phyloP scores from a whole-genome alignment of 2,888 invertebrate genomes.

The Metellina segmentata region DNA sequence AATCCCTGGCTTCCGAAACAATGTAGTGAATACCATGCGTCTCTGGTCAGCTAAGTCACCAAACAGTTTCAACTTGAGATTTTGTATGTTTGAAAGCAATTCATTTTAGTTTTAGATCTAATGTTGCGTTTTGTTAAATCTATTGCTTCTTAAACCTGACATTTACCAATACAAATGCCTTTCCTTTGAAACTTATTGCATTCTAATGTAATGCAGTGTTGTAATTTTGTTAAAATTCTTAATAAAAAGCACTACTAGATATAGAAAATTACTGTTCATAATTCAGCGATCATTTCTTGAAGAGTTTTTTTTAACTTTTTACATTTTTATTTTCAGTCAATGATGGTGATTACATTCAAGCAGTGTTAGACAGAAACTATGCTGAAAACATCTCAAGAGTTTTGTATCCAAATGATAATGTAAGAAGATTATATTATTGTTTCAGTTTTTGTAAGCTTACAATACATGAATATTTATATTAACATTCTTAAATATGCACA shows the following conservation, averaged over 20 bases:
- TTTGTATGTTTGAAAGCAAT: slow-evolving; percentile 88
- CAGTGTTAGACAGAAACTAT: slow-evolving; percentile 97
- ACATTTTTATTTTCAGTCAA: slow-evolving; percentile 86
- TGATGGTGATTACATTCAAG: slow-evolving; percentile 99
- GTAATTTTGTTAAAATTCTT: background rate
- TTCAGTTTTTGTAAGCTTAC: no score
- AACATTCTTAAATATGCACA: no score
- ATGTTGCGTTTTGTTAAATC: background rate
- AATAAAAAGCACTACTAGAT: background rate
- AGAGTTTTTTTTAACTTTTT: background rate
- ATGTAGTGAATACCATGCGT: slow-evolving; percentile 97
- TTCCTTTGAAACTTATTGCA: background rate
- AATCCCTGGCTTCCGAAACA: slow-evolving; percentile 98
- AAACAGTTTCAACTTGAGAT: slow-evolving; percentile 95
- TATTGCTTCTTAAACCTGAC: background rate
- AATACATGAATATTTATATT: no score
- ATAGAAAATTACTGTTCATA: background rate
- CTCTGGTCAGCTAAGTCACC: slow-evolving; percentile 99
- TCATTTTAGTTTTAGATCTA: background rate
- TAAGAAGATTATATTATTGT: slow-evolving; percentile 79
- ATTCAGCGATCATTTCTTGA: no score
- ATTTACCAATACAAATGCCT: background rate
- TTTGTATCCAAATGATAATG: slow-evolving; percentile 98
- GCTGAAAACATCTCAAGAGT: slow-evolving; percentile 99
- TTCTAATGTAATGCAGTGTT: background rate